Evolutionary conservation across 2,113 vertebrate genomes (phyloP), one percentile per base, ranked within the genome.

Genomic region (Tachuris rubrigastra): DNA sequence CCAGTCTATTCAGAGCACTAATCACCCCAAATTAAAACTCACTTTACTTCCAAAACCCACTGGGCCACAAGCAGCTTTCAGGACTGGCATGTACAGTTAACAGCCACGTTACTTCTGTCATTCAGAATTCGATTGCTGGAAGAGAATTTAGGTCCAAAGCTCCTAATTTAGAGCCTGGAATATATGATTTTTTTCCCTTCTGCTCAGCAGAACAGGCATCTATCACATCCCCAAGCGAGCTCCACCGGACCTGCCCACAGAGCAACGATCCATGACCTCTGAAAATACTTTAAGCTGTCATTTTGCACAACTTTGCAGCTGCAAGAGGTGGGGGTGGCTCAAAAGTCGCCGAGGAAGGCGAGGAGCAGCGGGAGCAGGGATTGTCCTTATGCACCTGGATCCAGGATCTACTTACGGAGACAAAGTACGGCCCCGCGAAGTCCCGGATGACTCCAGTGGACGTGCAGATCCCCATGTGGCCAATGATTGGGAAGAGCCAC

Each of bases 401-500:
- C n/a, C 63, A 9, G 23, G 28, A 0, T 2, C 9, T 58, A 98
- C 99, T 98, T 84, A 99, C 99, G 5, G 99, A 99, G 73, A 99
- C 99, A 39, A 98, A 99, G 90, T 99, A 99, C 1, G 99, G 99
- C 65, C 99, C 99, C 3, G 99, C 99, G 7, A 99, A 99, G 94
- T 99, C 99, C 56, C 99, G 97, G 78, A 99, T 99, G 94, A 99
- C 96, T 62, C 99, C 99, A 1, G 98, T 91, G 12, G 99, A 99
- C 1, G 99, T 99, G 96, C 99, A 99, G 94, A 99, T 99, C 2
- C 99, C 99, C 99, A 99, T 99, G 98, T 99, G 99, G 78, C 99
- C 99, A 2, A 99, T 99, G 95, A 99, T 99, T 1, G 99, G 99
- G 80, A 99, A 98, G 73, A 99, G 98, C 99, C 99, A 99, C 89